A percentile compares a stretch with the other conserved stretches of the same genome.
phyloP scores from a whole-genome alignment of 2,797 vertebrate genomes.

The Allobates femoralis region DNA sequence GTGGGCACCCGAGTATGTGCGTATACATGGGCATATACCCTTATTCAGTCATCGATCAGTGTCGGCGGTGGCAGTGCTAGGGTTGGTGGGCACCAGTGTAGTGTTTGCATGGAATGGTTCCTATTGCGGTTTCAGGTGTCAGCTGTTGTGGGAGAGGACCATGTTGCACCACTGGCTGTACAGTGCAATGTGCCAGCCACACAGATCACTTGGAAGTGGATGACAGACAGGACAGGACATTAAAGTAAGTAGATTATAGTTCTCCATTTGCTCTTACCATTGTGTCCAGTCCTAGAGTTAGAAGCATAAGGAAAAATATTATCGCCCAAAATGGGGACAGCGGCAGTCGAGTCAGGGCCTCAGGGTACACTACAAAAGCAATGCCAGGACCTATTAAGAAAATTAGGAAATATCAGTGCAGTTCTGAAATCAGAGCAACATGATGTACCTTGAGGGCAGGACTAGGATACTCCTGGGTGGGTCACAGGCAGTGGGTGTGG shows the following conservation, averaged over 20 bases:
- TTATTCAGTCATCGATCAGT: no score
- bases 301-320: conserved; percentile 98
- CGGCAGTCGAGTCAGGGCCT: conserved; percentile 94
- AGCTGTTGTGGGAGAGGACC: no score
- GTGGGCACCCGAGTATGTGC: no score
- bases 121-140: no score
- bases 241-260: not conserved
- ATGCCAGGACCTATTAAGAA: conserved; percentile 90
- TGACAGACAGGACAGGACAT: no score
- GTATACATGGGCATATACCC: no score
- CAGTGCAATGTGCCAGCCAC: no score
- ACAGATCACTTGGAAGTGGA: no score
- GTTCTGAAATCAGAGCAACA: not conserved
- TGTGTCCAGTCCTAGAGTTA: conserved; percentile 95
- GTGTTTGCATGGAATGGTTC: no score
- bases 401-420: not conserved
- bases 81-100: no score
- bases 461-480: not conserved
- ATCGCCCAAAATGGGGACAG: conserved; percentile 98
- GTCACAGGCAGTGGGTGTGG: not conserved
- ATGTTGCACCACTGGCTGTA: no score
- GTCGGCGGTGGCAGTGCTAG: no score
- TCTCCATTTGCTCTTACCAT: conserved; percentile 83
- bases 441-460: not conserved
- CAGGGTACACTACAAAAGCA: conserved; percentile 97